Evolutionary conservation across 2,797 vertebrate species (phyloP).

Genomic region (Antennarius maculatus): DNA sequence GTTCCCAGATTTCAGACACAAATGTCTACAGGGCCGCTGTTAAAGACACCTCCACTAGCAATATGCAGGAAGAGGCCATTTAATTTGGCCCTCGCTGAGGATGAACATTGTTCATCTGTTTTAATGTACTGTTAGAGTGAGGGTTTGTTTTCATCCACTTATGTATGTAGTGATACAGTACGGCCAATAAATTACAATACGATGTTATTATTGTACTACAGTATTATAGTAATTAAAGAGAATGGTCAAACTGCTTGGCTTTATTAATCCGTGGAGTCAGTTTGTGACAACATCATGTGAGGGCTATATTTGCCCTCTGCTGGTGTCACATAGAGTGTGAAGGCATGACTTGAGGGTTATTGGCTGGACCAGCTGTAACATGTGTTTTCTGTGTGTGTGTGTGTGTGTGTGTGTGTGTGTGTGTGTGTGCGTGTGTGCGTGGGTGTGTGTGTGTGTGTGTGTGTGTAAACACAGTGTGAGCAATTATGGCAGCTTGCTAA

Average conservation of each 20-base stretch:
- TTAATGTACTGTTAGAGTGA: no score
- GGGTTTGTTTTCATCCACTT: no score
- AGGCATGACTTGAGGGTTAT: slow-evolving; percentile 33
- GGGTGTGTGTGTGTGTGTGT: slow-evolving; percentile 24
- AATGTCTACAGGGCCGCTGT: no score
- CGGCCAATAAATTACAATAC: no score
- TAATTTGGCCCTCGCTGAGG: no score
- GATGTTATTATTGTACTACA: slow-evolving; percentile 19
- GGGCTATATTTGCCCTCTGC: slow-evolving; percentile 31
- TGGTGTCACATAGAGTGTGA: slow-evolving; percentile 48
- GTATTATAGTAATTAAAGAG: slow-evolving; percentile 41
- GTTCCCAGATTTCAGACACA: no score
- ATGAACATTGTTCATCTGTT: no score
- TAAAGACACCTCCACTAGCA: no score
- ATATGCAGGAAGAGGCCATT: no score
- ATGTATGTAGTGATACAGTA: no score
- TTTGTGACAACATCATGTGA: slow-evolving; percentile 25
- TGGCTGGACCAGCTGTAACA: slow-evolving; percentile 35
- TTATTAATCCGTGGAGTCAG: slow-evolving; percentile 36
- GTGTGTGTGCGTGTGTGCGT: slow-evolving; percentile 19
- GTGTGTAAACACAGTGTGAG: slow-evolving; percentile 28
- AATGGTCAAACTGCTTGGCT: slow-evolving; percentile 30
- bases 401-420: slow-evolving; percentile 13
- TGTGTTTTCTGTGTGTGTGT: slow-evolving; percentile 27
- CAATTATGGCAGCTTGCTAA: slow-evolving; percentile 50